Evolutionary conservation across 2,888 invertebrate genomes (phyloP).

Genomic region (Cataglyphis altisquamis): DNA sequence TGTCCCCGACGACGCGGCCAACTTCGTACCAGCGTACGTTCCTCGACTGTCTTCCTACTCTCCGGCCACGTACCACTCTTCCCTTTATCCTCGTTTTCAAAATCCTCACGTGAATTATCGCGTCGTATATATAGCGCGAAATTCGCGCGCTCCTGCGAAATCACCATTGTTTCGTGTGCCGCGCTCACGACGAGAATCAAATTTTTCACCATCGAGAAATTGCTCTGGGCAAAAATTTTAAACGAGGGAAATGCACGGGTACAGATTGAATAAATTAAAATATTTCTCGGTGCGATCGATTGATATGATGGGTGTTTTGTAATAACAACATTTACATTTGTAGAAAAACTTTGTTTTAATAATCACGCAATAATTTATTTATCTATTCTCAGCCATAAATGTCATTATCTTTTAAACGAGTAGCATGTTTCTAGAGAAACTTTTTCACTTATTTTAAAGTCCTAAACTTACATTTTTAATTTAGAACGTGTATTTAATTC

Average conservation of each 20-base stretch:
- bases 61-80: background rate
- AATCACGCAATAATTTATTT: background rate
- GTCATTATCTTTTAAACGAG: no score
- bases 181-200: background rate
- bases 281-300: no score
- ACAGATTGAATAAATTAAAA: background rate
- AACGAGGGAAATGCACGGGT: background rate
- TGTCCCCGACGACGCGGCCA: constrained; percentile 39
- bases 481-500: no score
- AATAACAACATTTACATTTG: no score
- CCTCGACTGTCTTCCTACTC: constrained; percentile 18
- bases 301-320: no score
- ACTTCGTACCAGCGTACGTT: constrained; percentile 55
- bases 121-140: constrained; percentile 27
- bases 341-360: background rate
- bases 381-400: no score
- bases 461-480: no score
- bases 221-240: background rate
- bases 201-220: constrained; percentile 15
- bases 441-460: no score
- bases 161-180: constrained; percentile 12
- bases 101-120: constrained; percentile 65
- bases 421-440: no score
- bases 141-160: constrained; percentile 8
- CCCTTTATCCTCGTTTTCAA: constrained; percentile 51